phyloP scores from a whole-genome alignment of 1,140 invertebrate species.

The Drosophila triauraria region DNA sequence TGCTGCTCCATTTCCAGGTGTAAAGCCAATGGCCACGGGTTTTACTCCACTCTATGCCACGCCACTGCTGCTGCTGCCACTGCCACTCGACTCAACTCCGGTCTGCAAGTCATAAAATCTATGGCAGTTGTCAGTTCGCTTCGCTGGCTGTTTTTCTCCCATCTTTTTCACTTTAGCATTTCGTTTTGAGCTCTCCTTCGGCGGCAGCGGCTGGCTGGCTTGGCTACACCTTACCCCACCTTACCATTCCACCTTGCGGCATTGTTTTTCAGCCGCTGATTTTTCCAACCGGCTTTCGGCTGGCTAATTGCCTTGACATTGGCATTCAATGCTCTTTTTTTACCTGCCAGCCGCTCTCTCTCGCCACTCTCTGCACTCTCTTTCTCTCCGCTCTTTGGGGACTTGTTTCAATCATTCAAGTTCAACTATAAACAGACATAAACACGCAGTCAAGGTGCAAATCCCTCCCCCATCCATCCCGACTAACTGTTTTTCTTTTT shows the following conservation, averaged over 20 bases:
- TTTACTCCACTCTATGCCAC: constrained; percentile 46
- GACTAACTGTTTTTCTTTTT: constrained; percentile 26
- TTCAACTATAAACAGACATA: constrained; percentile 64
- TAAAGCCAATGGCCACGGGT: constrained; percentile 47
- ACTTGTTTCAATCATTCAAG: constrained; percentile 62
- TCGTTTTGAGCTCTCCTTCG: constrained; percentile 43
- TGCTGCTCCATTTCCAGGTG: constrained; percentile 76
- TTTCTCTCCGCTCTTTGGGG: constrained; percentile 31
- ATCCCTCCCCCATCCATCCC: constrained; percentile 3
- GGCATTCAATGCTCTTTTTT: constrained; percentile 62
- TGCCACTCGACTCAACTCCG: constrained; percentile 14
- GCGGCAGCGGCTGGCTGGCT: constrained; percentile 8
- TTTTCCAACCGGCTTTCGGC: constrained; percentile 80
- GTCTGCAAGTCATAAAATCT: constrained; percentile 77
- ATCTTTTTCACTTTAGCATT: constrained; percentile 45
- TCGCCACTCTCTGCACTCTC: constrained; percentile 1
- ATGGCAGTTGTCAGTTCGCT: constrained; percentile 69
- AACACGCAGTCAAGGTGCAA: constrained; percentile 44
- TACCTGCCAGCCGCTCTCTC: background rate
- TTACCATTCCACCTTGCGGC: constrained; percentile 53
- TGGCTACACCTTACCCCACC: background rate
- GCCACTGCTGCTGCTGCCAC: constrained; percentile 5
- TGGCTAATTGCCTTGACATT: constrained; percentile 83
- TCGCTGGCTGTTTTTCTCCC: constrained; percentile 56
- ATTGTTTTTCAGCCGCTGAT: constrained; percentile 74